Evolutionary conservation across 2,888 invertebrate genomes (phyloP).

Genomic region (Lepas anatifera): DNA sequence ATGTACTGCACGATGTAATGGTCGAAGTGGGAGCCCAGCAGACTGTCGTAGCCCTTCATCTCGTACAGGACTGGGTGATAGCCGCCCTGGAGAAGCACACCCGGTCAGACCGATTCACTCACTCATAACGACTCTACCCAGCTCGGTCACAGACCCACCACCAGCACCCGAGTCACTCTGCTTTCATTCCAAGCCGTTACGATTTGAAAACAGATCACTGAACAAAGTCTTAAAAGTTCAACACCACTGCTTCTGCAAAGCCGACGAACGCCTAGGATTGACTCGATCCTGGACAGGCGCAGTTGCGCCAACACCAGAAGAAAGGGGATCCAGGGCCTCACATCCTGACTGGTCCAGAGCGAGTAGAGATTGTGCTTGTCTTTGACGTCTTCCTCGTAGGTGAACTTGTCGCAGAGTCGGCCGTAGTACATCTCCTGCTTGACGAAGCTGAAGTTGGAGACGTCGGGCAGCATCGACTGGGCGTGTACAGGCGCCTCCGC

Average conservation of each 20-base stretch:
- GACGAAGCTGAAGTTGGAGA: conserved; percentile 47
- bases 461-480: conserved; percentile 70
- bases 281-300: no score
- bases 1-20: conserved; percentile 80
- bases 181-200: no score
- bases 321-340: no score
- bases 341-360: conserved; percentile 69
- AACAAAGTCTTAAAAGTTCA: no score
- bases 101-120: no score
- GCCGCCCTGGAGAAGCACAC: conserved; percentile 16
- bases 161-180: no score
- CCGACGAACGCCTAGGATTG: no score
- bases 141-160: no score
- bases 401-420: conserved; percentile 6
- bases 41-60: conserved; percentile 83
- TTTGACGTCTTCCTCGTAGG: conserved; percentile 49
- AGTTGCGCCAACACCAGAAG: no score
- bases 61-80: conserved; percentile 64
- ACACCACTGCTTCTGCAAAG: no score
- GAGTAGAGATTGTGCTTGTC: conserved; percentile 78
- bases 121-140: no score
- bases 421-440: neutral
- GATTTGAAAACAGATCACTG: no score
- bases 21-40: conserved; percentile 92
- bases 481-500: conserved; percentile 44